phyloP scores from a whole-genome alignment of 1,140 invertebrate species.

The Aphaenogaster floridana region DNA sequence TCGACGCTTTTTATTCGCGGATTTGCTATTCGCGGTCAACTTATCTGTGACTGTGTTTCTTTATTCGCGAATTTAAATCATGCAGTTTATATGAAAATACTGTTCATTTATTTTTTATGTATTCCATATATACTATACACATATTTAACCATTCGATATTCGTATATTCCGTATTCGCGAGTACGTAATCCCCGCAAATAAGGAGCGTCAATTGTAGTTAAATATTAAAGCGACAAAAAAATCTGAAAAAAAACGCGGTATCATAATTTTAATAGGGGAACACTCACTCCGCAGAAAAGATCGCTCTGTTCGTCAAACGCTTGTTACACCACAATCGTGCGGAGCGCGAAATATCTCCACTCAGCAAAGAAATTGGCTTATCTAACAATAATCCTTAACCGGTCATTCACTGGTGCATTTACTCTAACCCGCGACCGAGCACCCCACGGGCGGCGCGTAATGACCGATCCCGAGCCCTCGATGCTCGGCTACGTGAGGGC shows the following conservation, averaged over 20 bases:
- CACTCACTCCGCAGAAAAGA: not conserved
- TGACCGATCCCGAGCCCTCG: constrained; percentile 78
- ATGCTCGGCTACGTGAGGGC: constrained; percentile 78
- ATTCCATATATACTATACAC: too few species aligned
- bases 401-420: constrained; percentile 43
- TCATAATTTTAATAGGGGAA: constrained; percentile 5
- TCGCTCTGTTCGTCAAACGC: not conserved
- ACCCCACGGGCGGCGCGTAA: constrained; percentile 72
- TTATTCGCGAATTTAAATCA: too few species aligned
- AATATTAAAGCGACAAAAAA: not conserved
- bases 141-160: too few species aligned
- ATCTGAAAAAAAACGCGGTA: not conserved
- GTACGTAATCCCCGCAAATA: too few species aligned
- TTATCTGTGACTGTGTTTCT: too few species aligned
- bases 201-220: not conserved
- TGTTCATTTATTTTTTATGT: too few species aligned
- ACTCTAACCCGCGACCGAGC: constrained; percentile 36
- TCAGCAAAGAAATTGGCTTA: constrained; percentile 30
- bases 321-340: not conserved
- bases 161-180: too few species aligned
- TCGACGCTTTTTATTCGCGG: too few species aligned
- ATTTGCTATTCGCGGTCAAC: too few species aligned
- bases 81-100: too few species aligned
- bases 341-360: constrained; percentile 9
- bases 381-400: constrained; percentile 52